phyloP scores from a whole-genome alignment of 2,888 invertebrate genomes.

The Agriopis aurantiaria region DNA sequence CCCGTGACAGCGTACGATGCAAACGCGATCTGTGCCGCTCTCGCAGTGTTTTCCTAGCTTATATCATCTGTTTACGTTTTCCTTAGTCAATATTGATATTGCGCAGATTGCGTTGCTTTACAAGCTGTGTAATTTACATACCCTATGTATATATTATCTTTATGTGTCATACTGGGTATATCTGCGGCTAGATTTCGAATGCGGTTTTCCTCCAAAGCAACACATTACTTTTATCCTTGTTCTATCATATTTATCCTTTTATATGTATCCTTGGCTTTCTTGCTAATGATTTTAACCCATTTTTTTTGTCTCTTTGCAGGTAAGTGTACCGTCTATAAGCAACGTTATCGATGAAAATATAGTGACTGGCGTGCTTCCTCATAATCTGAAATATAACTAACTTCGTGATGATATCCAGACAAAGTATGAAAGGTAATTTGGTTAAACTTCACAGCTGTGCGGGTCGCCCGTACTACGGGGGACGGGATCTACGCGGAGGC shows the following conservation, averaged over 20 bases:
- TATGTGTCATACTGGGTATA: not conserved
- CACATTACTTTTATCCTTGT: too few relatives aligned
- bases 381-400: not conserved
- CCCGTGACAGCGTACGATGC: slow-evolving; percentile 11
- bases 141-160: slow-evolving; percentile 3
- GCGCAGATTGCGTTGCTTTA: slow-evolving; percentile 24
- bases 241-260: too few relatives aligned
- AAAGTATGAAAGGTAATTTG: not conserved
- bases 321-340: not conserved
- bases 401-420: not conserved
- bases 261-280: not conserved
- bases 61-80: slow-evolving; percentile 47
- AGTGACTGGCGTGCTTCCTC: not conserved
- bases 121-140: slow-evolving; percentile 23
- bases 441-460: not conserved
- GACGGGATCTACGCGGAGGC: too few relatives aligned
- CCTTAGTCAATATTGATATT: slow-evolving; percentile 42
- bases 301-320: slow-evolving; percentile 22
- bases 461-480: too few relatives aligned
- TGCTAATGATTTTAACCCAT: not conserved
- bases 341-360: not conserved
- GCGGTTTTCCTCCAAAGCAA: slow-evolving; percentile 9
- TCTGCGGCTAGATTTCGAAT: slow-evolving; percentile 11
- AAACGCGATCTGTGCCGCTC: not conserved
- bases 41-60: slow-evolving; percentile 34